A percentile compares a stretch with the other conserved stretches of the same genome.
phyloP scores from a whole-genome alignment of 2,113 vertebrate species.

The Muscicapa adusta region DNA sequence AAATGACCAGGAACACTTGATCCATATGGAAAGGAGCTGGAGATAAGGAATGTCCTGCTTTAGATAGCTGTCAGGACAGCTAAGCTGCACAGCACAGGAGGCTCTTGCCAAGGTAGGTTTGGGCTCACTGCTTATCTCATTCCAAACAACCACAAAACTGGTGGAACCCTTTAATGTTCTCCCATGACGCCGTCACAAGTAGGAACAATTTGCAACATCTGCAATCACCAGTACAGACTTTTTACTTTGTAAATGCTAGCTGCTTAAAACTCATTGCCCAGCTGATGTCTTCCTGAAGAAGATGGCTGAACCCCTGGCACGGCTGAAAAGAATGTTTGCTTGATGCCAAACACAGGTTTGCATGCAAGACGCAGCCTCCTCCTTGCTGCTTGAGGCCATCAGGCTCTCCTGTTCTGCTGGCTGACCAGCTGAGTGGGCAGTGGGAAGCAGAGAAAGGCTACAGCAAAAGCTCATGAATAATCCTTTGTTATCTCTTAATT shows the following conservation, averaged over 20 bases:
- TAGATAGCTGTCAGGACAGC: background rate
- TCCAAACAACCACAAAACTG: background rate
- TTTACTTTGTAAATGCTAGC: background rate
- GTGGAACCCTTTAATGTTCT: background rate
- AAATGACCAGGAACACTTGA: background rate
- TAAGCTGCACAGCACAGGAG: background rate
- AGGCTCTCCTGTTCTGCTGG: background rate
- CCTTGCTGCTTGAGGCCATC: background rate
- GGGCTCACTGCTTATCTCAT: background rate
- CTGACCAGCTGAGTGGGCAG: background rate
- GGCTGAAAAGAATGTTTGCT: background rate
- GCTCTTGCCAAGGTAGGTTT: background rate
- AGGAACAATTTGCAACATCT: background rate
- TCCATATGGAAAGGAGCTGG: background rate
- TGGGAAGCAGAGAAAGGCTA: background rate
- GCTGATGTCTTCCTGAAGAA: background rate
- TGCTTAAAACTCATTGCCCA: background rate
- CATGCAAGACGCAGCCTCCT: background rate
- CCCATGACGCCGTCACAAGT: rapidly evolving
- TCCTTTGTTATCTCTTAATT: background rate
- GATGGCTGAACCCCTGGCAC: background rate
- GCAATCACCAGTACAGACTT: background rate
- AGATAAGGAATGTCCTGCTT: background rate
- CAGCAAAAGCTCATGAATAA: background rate
- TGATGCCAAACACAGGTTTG: background rate